A percentile compares a stretch with the other conserved stretches of the same genome.
Conservation (phyloP, 1,140 invertebrate species). For the Temnothorax curvispinosus region DNA sequence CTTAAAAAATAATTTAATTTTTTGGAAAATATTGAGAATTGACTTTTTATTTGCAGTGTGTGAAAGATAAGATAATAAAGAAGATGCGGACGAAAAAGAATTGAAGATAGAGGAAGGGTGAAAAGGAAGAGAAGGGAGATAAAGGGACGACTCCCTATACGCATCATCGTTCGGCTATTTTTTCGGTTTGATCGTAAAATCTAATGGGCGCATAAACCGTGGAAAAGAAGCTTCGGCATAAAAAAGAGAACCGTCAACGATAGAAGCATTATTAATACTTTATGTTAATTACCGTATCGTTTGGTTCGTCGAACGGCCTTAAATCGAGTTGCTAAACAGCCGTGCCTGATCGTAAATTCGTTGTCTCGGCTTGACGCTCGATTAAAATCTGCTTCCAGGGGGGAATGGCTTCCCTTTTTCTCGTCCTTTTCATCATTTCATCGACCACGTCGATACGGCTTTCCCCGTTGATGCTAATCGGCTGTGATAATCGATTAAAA, state of each 20-base stretch:
- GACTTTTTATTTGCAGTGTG: constrained; percentile 11
- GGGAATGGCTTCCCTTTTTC: constrained; percentile 63
- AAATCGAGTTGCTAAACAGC: constrained; percentile 81
- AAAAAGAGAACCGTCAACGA: constrained; percentile 80
- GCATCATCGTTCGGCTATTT: constrained; percentile 79
- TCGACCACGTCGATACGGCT: constrained; percentile 46
- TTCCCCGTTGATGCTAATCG: constrained; percentile 5
- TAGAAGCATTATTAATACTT: constrained; percentile 84
- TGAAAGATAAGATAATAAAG: constrained; percentile 17
- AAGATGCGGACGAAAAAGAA: constrained; percentile 33
- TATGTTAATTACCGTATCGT: constrained; percentile 84
- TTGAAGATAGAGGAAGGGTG: constrained; percentile 1
- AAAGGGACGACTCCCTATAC: constrained; percentile 72
- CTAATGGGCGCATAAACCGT: constrained; percentile 84
- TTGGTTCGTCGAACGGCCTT: constrained; percentile 80
- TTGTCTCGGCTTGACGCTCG: constrained; percentile 80
- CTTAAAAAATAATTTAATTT: neutral
- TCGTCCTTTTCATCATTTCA: constrained; percentile 56
- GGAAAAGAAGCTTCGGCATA: constrained; percentile 81
- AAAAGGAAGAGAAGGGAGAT: constrained; percentile 61
- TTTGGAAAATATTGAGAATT: neutral
- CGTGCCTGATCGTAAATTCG: constrained; percentile 81
- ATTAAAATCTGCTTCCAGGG: constrained; percentile 82
- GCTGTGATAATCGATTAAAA: constrained; percentile 4
- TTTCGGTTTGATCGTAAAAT: constrained; percentile 85